Conservation (phyloP, 2,113 vertebrate genomes). For the Rattus rattus region DNA sequence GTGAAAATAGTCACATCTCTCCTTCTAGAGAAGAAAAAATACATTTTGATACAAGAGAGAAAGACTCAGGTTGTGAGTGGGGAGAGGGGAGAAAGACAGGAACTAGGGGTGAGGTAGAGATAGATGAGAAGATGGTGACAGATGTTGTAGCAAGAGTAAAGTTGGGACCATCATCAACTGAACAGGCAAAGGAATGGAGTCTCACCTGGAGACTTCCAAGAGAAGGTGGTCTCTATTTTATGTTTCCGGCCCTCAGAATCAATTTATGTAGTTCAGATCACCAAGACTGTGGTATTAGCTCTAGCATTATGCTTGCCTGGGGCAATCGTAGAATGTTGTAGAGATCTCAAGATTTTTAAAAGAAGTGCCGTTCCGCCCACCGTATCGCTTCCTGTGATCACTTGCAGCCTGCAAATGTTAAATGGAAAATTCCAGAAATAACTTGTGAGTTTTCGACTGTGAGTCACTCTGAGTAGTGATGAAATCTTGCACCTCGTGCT, state of each 20-base stretch:
- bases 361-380: background rate
- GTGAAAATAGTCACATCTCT: background rate
- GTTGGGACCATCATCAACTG: background rate
- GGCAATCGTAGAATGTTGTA: background rate
- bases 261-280: background rate
- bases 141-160: background rate
- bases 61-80: background rate
- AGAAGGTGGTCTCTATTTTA: background rate
- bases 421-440: background rate
- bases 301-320: background rate
- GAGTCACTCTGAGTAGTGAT: background rate
- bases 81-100: background rate
- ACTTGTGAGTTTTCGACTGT: background rate
- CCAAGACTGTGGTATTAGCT: background rate
- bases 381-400: background rate
- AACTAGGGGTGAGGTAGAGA: background rate
- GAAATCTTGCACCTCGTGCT: background rate
- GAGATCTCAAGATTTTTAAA: background rate
- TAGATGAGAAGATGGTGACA: background rate
- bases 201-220: background rate
- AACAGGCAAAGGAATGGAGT: background rate
- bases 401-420: background rate
- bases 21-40: background rate
- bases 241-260: background rate
- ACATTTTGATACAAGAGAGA: background rate